Base-by-base conservation (phyloP, 1,140 invertebrate genomes). In the Drosophila fuyamai region DNA sequence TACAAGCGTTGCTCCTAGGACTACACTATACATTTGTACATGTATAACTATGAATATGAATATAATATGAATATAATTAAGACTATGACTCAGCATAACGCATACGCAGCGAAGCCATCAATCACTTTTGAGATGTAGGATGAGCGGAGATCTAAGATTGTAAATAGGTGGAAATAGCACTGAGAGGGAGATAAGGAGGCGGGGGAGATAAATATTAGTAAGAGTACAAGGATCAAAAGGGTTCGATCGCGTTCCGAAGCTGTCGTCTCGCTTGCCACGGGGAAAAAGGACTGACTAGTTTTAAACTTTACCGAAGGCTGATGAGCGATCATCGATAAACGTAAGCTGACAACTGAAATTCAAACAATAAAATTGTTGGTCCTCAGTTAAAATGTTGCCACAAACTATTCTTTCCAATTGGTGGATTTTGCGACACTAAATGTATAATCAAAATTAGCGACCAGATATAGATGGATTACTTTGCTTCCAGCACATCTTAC, bases 401-500 rank as follows among this genome's bases (percentile, higher is more conserved):
- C 57, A 40, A 36, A 43, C n/a, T 55, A 50, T 76, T 55, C 63
- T 76, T 76, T 76, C 41, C 76, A 65, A 84, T 84, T 77, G 81
- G 77, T 67, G 35, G n/a, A 55, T 43, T 51, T 36, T 5, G 48
- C 29, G 48, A 61, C 41, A 65, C 38, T 58, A 59, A 75, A 83
- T 46, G 71, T 41, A 81, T 71, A 85, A 85, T 85, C 81, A 85
- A 85, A 85, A 86, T 86, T 85, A 76, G 59, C 70, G 50, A 29
- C 38, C 54, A 56, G 16, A 29, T 50, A 29, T 35, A 35, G 50
- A 36, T 55, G 29, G 32, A 36, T 63, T 63, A 70, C 27, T 65
- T 68, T 70, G 32, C 62, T 70, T 55, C 44, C 57, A 59, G 59
- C 63, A 67, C 47, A 51, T 16, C 23, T 85, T 85, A 74, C 61